phyloP scores from a whole-genome alignment of 2,888 invertebrate species.

The Eurytoma californica region DNA sequence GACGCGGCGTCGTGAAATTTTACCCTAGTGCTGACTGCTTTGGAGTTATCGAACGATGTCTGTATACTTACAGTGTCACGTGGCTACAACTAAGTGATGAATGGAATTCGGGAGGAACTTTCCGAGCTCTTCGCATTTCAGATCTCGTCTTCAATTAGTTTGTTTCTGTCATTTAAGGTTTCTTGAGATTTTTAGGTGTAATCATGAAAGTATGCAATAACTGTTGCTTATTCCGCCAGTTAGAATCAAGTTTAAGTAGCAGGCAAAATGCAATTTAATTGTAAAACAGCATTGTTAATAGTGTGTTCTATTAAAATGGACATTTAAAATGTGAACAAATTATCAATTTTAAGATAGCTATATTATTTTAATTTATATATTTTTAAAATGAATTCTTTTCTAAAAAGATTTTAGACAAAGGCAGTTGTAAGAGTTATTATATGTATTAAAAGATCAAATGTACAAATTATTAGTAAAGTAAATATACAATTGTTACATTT shows the following conservation, averaged over 20 bases:
- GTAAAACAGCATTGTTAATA: not conserved
- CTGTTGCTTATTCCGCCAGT: conserved; percentile 27
- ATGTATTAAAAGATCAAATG: conserved; percentile 47
- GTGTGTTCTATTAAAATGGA: no score
- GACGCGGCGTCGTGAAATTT: conserved; percentile 53
- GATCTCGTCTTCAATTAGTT: conserved; percentile 30
- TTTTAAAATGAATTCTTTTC: not conserved
- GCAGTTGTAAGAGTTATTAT: conserved; percentile 25
- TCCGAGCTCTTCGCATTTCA: conserved; percentile 3
- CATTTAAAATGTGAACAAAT: no score
- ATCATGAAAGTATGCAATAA: conserved; percentile 24
- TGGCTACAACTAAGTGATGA: not conserved
- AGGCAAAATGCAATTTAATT: not conserved
- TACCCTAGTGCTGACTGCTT: no score
- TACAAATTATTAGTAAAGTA: conserved; percentile 63
- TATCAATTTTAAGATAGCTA: no score
- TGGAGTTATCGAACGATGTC: no score
- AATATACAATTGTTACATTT: conserved; percentile 72
- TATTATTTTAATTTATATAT: no score
- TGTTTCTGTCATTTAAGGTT: conserved; percentile 3
- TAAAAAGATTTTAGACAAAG: conserved; percentile 35
- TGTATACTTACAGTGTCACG: no score
- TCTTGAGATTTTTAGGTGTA: not conserved
- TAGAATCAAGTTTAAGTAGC: not conserved
- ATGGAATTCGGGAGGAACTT: not conserved